Conservation (phyloP, 2,888 invertebrate genomes). For the Trypoxylon attenuatum region DNA sequence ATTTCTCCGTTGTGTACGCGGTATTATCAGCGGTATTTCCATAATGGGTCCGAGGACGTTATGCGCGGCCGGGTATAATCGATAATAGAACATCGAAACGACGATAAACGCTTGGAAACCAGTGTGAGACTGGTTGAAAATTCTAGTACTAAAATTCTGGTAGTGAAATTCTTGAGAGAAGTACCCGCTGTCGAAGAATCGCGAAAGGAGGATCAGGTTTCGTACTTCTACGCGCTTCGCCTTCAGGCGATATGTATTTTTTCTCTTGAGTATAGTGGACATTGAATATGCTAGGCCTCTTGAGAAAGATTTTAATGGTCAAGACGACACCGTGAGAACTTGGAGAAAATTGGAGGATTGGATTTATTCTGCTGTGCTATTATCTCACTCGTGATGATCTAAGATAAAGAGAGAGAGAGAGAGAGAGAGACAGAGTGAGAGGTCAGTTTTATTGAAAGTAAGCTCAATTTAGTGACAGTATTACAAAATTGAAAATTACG, state of each 20-base stretch:
- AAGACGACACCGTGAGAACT: constrained; percentile 16
- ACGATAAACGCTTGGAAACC: constrained; percentile 35
- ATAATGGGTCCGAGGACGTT: constrained; percentile 31
- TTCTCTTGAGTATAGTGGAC: constrained; percentile 4
- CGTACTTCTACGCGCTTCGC: constrained; percentile 21
- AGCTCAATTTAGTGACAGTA: too few species aligned
- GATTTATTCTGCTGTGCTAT: not conserved
- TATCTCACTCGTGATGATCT: not conserved
- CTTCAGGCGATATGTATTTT: too few species aligned
- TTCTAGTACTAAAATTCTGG: too few species aligned
- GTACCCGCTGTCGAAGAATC: constrained; percentile 25
- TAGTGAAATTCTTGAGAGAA: too few species aligned
- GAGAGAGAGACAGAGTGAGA: too few species aligned
- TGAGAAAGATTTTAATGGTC: constrained; percentile 4
- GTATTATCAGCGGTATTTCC: constrained; percentile 33
- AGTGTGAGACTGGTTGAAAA: constrained; percentile 30
- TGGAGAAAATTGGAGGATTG: constrained; percentile 12
- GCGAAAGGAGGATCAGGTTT: constrained; percentile 46
- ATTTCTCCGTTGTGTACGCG: not conserved
- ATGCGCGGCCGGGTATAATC: constrained; percentile 44
- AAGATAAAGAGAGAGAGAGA: too few species aligned
- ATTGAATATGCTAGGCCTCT: constrained; percentile 9
- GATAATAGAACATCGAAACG: constrained; percentile 38
- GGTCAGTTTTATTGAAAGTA: too few species aligned
- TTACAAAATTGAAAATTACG: too few species aligned